Conservation (phyloP, 2,888 invertebrate species). For the Hypomecis atomaria region DNA sequence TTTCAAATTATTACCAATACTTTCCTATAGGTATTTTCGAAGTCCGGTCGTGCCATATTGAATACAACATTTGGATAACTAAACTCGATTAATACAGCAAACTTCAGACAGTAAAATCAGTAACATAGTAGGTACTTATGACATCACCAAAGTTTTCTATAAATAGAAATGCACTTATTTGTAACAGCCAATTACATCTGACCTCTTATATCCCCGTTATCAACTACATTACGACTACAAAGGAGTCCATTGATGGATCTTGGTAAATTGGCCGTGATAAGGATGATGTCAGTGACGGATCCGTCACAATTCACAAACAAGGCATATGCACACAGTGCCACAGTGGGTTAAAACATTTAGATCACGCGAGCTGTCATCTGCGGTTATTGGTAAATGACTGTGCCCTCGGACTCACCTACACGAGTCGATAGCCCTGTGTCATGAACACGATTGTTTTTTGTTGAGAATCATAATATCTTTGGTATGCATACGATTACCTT, state of each 20-base stretch:
- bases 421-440: slow-evolving; percentile 11
- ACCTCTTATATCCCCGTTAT: slow-evolving; percentile 10
- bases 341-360: slow-evolving; percentile 10
- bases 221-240: slow-evolving; percentile 2
- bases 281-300: slow-evolving; percentile 15
- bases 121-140: not conserved
- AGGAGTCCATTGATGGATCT: slow-evolving; percentile 13
- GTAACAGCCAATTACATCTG: slow-evolving; percentile 10
- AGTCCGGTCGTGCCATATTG: not conserved
- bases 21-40: too few relatives aligned
- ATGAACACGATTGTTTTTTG: slow-evolving; percentile 2
- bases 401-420: slow-evolving; percentile 12
- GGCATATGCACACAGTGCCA: slow-evolving; percentile 12
- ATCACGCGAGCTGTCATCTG: slow-evolving; percentile 12
- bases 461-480: slow-evolving; percentile 1
- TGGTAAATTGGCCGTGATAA: slow-evolving; percentile 16
- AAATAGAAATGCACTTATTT: slow-evolving; percentile 20
- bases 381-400: slow-evolving; percentile 15
- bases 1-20: too few relatives aligned
- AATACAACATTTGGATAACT: not conserved
- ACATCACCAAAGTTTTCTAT: slow-evolving; percentile 10
- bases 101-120: not conserved
- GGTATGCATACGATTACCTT: not conserved
- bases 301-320: slow-evolving; percentile 9
- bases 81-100: not conserved